Evolutionary conservation across 2,113 vertebrate species (phyloP).

Genomic region (Ciconia stormi): DNA sequence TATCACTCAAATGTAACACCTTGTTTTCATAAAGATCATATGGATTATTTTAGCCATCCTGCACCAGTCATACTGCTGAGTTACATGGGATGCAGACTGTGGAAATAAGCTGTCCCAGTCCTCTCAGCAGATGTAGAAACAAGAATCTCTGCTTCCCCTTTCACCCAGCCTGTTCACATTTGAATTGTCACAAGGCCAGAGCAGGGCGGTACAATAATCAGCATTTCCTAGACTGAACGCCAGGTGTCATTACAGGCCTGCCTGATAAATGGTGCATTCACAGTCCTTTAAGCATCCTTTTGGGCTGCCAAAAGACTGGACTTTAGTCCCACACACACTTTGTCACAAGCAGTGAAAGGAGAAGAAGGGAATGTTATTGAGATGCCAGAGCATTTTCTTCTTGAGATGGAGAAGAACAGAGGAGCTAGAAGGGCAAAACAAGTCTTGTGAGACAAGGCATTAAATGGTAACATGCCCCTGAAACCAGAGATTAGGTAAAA

Average conservation of each 20-base stretch:
- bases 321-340: no score
- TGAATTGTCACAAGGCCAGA: background rate
- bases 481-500: background rate
- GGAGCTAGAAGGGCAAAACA: background rate
- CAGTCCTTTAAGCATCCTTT: background rate
- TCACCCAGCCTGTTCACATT: background rate
- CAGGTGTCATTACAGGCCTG: background rate
- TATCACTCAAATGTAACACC: background rate
- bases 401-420: background rate
- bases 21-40: background rate
- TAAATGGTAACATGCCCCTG: background rate
- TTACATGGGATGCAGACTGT: accelerated
- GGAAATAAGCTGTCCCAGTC: accelerated
- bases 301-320: background rate
- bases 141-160: background rate
- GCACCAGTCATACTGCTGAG: background rate
- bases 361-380: background rate
- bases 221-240: background rate
- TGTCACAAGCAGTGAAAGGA: background rate
- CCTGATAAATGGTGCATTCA: accelerated
- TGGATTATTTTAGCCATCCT: accelerated
- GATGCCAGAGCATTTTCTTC: background rate
- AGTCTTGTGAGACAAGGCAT: background rate
- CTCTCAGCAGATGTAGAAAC: background rate
- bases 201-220: background rate